Evolutionary conservation across 2,797 vertebrate genomes (phyloP), one percentile per base, ranked within the genome.

Genomic region (Gadopsis bispinosus): DNA sequence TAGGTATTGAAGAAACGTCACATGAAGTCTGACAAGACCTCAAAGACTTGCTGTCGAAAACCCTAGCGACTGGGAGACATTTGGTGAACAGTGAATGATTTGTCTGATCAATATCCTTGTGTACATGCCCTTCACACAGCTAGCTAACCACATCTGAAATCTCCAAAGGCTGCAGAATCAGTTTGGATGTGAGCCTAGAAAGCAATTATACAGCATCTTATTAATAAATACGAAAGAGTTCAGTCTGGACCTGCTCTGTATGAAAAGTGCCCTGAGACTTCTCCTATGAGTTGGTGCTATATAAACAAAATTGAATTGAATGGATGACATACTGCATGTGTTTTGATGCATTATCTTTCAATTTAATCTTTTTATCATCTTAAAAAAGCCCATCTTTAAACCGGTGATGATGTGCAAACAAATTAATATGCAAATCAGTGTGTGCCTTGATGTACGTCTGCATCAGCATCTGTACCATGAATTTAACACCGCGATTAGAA

Each of bases 21-120:
- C 43, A 14, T 68, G 60, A 58, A 60, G 33, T 54, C 72, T 26
- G 31, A 61, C 51, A 41, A 58, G 20, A 39, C 31, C 29, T 82
- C 10, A 69, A 41, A 76, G 61, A 54, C 7, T 59, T 33, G 7
- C 26, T 48, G 60, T 56, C 48, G 47, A 73, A 82, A 69, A 54
- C 63, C 37, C 75, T 64, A 73, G 77, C 73, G 78, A 77, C 73
- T 59, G 35, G 39, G 56, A 58, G 66, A 54, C 13, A 1, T 69
- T 54, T 74, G 51, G 62, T 68, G 35, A 76, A 75, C 55, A 43
- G 47, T 59, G 37, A 84, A 76, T 64, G 70, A 80, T 59, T 55
- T 50, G 35, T 3, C n/a, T 31, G 48, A 80, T 88, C 75, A 73
- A 81, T 90, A 81, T 56, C 12, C 13, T 47, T 54, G 74, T 66